Evolutionary conservation across 2,797 vertebrate species (phyloP), one percentile per base, ranked within the genome.

Genomic region (Amblyopsis hoosieri): DNA sequence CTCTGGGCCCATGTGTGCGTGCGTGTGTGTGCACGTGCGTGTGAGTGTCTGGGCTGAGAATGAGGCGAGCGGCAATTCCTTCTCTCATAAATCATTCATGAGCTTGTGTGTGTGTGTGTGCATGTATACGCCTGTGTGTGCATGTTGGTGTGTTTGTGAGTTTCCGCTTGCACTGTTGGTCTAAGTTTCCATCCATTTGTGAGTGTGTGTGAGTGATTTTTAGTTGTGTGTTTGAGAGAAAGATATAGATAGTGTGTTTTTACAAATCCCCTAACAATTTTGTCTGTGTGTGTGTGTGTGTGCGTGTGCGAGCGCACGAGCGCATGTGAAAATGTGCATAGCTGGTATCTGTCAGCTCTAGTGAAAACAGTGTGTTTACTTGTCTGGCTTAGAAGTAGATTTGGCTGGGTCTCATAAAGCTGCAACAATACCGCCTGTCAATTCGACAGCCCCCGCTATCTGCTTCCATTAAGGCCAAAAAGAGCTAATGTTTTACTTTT

Each of bases 1-100:
- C 37, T 62, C 3, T 45, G 47, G 69, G 51, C 45, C 46, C 29
- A 14, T 54, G 53, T 62, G 50, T 54, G 68, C 59, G 60, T 52
- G 60, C 52, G 19, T 60, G 64, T 45, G 15, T 48, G 64, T 64
- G 76, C n/a, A 47, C 74, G 74, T 49, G 75, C 69, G 75, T 45
- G 45, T 67, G 51, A 54, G 19, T 75, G 72, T 75, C 68, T 70
- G 47, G 62, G 64, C 79, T 76, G 72, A 80, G 71, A 74, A 57
- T 67, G 66, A 77, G 67, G 48, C 14, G 55, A 71, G 66, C 75
- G 1, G 71, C 78, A 77, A 86, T 85, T 76, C 72, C 42, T 76
- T 62, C 56, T 13, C 19, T 71, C 64, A 72, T 88, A 67, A 81
- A 84, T 86, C 54, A 83, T 87, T 85, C 66, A 87, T 77, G 61